phyloP scores from a whole-genome alignment of 2,888 invertebrate genomes.

The Eupithecia insigniata region DNA sequence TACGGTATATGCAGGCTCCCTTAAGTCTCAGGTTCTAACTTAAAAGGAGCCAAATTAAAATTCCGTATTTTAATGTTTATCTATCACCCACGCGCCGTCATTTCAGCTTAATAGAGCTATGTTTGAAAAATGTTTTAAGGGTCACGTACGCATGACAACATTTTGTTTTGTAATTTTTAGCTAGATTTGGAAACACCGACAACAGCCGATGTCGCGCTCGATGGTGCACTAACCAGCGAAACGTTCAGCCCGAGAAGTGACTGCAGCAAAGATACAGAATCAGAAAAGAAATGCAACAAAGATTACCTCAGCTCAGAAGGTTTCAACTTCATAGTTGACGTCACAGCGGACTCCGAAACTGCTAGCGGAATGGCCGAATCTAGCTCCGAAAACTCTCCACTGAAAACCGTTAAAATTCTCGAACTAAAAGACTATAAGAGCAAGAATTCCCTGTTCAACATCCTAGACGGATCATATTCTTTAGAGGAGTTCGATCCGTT shows the following conservation, averaged over 20 bases:
- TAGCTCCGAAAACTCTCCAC: conserved; percentile 60
- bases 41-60: no score
- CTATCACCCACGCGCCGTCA: no score
- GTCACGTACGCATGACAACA: no score
- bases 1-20: no score
- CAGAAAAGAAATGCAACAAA: conserved; percentile 60
- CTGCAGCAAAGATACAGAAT: conserved; percentile 59
- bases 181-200: conserved; percentile 81
- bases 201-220: conserved; percentile 75
- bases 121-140: no score
- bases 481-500: conserved; percentile 78
- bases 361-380: conserved; percentile 54
- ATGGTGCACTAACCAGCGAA: conserved; percentile 66
- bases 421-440: conserved; percentile 42
- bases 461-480: conserved; percentile 79
- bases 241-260: conserved; percentile 70
- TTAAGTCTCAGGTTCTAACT: no score
- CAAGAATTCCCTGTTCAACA: conserved; percentile 70
- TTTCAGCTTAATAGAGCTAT: no score
- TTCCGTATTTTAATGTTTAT: no score
- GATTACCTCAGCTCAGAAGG: conserved; percentile 68
- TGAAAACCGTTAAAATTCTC: conserved; percentile 50
- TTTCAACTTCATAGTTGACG: conserved; percentile 76
- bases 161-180: conserved; percentile 54
- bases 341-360: conserved; percentile 57